Conservation (phyloP, 2,888 invertebrate species). For the Drosophila setosimentum region DNA sequence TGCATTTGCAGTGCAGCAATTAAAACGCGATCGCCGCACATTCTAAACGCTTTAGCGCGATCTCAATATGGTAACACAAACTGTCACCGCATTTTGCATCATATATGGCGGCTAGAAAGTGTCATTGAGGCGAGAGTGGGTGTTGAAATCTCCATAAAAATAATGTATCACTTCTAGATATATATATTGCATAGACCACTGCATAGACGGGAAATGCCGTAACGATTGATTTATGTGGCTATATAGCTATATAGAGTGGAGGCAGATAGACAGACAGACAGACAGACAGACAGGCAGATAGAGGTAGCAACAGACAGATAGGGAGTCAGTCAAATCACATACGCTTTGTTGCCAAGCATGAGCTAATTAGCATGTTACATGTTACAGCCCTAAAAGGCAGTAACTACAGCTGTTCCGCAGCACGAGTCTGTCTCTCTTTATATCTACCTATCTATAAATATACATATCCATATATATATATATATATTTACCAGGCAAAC, state of each 20-base stretch:
- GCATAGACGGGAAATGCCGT: slow-evolving; percentile 57
- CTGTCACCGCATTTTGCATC: slow-evolving; percentile 31
- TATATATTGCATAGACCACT: neutral
- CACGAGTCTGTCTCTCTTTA: no score
- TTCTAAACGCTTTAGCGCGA: slow-evolving; percentile 27
- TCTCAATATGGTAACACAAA: slow-evolving; percentile 49
- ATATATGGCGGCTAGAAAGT: slow-evolving; percentile 48
- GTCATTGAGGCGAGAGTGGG: slow-evolving; percentile 51
- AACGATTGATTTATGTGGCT: slow-evolving; percentile 48
- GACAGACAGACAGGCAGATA: slow-evolving; percentile 15
- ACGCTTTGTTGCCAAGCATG: slow-evolving; percentile 37
- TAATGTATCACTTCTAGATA: slow-evolving; percentile 29
- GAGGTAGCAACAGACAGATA: slow-evolving; percentile 9
- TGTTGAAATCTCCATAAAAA: slow-evolving; percentile 62
- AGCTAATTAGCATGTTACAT: slow-evolving; percentile 77
- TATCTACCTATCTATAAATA: slow-evolving; percentile 20
- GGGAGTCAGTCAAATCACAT: slow-evolving; percentile 22
- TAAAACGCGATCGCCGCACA: slow-evolving; percentile 42
- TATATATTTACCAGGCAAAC: slow-evolving; percentile 27
- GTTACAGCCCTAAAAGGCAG: slow-evolving; percentile 63
- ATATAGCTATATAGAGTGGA: neutral
- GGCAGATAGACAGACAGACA: slow-evolving; percentile 13
- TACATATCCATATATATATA: slow-evolving; percentile 36
- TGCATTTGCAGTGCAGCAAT: slow-evolving; percentile 23
- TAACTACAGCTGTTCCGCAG: slow-evolving; percentile 50